These are phyloP conservation scores for Odontocolon sp. DNA, from an alignment of 2,888 invertebrate species.

Conservation along the genomic window DNA sequence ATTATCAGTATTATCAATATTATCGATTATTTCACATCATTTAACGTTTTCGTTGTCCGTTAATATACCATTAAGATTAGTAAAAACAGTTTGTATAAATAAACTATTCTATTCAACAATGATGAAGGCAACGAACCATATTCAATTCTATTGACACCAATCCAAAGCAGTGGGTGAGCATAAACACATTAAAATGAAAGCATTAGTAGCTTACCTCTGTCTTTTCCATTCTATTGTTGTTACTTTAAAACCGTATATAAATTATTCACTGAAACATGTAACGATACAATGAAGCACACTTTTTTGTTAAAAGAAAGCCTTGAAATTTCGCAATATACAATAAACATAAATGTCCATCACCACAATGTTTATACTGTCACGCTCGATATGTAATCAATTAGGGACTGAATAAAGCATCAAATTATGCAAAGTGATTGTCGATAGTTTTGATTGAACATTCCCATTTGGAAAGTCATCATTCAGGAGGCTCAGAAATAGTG, in stretches of 20 bases:
- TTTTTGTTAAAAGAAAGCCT: neutral
- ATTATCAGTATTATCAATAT: no score
- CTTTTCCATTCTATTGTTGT: no score
- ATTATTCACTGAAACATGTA: neutral
- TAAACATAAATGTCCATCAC: neutral
- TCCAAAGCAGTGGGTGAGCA: neutral
- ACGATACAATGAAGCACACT: neutral
- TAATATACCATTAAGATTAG: neutral
- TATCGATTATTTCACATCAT: neutral
- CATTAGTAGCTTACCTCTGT: conserved; percentile 21
- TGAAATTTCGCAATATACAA: neutral
- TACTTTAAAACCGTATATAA: no score
- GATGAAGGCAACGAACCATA: no score
- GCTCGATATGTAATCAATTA: neutral
- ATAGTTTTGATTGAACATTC: neutral
- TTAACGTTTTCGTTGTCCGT: neutral
- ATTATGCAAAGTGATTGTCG: neutral
- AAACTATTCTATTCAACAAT: no score
- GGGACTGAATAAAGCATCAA: neutral
- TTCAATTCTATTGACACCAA: no score
- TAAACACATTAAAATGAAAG: conserved; percentile 4
- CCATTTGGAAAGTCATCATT: no score
- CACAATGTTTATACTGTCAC: neutral
- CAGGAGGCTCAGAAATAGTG: no score
- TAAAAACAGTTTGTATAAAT: neutral